Evolutionary conservation across 1,140 invertebrate species (phyloP).

Genomic region (Diabrotica virgifera): DNA sequence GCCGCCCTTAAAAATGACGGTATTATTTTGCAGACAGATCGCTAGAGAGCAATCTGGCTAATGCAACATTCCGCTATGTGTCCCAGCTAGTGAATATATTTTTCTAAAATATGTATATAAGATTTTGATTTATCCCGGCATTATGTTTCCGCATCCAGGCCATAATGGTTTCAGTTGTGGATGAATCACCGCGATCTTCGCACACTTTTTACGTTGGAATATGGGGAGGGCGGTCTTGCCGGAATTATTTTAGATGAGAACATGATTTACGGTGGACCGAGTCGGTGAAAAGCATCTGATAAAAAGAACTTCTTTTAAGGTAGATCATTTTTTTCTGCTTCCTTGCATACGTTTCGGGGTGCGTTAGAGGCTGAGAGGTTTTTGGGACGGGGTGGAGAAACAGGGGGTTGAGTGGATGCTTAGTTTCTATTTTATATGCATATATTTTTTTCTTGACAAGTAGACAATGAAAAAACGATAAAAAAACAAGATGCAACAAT

Average conservation of each 20-base stretch:
- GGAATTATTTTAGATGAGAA: slow-evolving; percentile 16
- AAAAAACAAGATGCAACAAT: too few species aligned
- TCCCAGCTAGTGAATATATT: slow-evolving; percentile 37
- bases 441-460: too few species aligned
- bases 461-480: too few species aligned
- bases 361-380: too few species aligned
- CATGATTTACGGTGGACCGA: slow-evolving; percentile 11
- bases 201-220: slow-evolving; percentile 10
- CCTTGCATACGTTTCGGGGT: too few species aligned
- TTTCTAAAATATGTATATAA: slow-evolving; percentile 42
- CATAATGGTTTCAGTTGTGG: slow-evolving; percentile 30
- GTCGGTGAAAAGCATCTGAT: neutral
- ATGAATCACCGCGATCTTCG: slow-evolving; percentile 31
- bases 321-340: neutral
- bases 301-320: neutral
- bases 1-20: slow-evolving; percentile 46
- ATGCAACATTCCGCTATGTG: slow-evolving; percentile 35
- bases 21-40: slow-evolving; percentile 44
- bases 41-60: slow-evolving; percentile 45
- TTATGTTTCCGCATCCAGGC: slow-evolving; percentile 28
- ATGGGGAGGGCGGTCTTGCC: neutral
- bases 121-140: slow-evolving; percentile 40
- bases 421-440: too few species aligned
- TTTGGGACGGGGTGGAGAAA: too few species aligned
- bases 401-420: too few species aligned